Evolutionary conservation across 2,888 invertebrate species (phyloP).

Genomic region (Parthenolecanium corni): DNA sequence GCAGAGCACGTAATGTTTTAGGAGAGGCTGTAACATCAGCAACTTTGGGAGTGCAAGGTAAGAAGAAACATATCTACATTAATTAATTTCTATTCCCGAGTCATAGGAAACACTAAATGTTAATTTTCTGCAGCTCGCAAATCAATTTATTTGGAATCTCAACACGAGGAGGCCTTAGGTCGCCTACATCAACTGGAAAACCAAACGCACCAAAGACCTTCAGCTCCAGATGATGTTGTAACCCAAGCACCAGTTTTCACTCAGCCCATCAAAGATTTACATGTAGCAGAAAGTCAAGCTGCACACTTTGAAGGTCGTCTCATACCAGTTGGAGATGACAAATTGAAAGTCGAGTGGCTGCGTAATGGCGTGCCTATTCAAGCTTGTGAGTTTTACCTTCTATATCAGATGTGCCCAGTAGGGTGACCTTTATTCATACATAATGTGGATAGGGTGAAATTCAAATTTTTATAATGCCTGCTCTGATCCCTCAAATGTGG

Average conservation of each 20-base stretch:
- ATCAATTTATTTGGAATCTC: conserved; percentile 75
- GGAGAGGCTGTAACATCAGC: conserved; percentile 91
- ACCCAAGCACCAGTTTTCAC: conserved; percentile 88
- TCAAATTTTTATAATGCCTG: too few species aligned
- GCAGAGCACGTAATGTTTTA: conserved; percentile 77
- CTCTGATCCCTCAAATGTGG: too few species aligned
- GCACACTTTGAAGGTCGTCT: conserved; percentile 88
- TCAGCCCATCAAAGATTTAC: conserved; percentile 73
- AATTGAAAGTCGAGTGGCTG: conserved; percentile 85
- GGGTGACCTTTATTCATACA: too few species aligned
- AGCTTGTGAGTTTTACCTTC: conserved; percentile 59
- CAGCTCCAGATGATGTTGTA: conserved; percentile 62
- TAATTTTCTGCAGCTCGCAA: conserved; percentile 46
- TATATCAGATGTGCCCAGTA: too few species aligned
- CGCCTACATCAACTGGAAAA: conserved; percentile 74
- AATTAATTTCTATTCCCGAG: neutral
- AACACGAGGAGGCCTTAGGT: conserved; percentile 73
- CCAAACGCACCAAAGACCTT: conserved; percentile 58
- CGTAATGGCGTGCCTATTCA: conserved; percentile 82
- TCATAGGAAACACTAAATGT: neutral
- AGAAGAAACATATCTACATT: conserved; percentile 37
- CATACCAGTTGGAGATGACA: conserved; percentile 87
- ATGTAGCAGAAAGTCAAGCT: conserved; percentile 79
- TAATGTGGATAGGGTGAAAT: too few species aligned
- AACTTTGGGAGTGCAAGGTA: conserved; percentile 67